These are phyloP conservation scores for Nemopilema nomurai DNA, from an alignment of 30 jellyfish, hydroid and myxozoan genomes.

Conservation along the genomic window DNA sequence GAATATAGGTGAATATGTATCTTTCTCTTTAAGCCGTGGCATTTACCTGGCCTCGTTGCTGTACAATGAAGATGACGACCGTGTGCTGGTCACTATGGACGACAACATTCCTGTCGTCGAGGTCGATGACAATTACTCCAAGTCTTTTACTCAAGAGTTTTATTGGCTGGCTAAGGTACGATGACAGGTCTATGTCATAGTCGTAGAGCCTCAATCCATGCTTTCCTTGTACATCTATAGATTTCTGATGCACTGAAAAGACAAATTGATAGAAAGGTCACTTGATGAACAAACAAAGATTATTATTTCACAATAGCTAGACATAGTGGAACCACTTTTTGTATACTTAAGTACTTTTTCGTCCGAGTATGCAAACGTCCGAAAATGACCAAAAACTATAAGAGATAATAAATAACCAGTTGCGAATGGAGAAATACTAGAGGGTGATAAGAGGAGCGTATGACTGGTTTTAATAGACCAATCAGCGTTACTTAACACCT, in stretches of 20 bases:
- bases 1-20: too few species aligned
- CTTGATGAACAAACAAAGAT: too few species aligned
- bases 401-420: too few species aligned
- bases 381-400: too few species aligned
- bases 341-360: too few species aligned
- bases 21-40: constrained; percentile 78
- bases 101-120: constrained; percentile 96
- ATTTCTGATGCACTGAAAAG: background rate
- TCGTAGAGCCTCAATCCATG: background rate
- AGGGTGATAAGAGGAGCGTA: too few species aligned
- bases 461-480: too few species aligned
- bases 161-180: constrained; percentile 98
- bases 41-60: constrained; percentile 88
- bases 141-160: constrained; percentile 89
- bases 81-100: constrained; percentile 94
- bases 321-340: too few species aligned
- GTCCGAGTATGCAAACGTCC: too few species aligned
- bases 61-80: constrained; percentile 85
- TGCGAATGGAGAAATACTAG: too few species aligned
- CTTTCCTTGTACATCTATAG: background rate
- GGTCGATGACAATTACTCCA: constrained; percentile 92
- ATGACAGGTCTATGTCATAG: background rate
- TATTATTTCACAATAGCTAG: too few species aligned
- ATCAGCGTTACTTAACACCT: too few species aligned
- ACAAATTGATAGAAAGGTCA: background rate